Base-by-base conservation (phyloP, 2,888 invertebrate species). In the Papilio protenor region DNA sequence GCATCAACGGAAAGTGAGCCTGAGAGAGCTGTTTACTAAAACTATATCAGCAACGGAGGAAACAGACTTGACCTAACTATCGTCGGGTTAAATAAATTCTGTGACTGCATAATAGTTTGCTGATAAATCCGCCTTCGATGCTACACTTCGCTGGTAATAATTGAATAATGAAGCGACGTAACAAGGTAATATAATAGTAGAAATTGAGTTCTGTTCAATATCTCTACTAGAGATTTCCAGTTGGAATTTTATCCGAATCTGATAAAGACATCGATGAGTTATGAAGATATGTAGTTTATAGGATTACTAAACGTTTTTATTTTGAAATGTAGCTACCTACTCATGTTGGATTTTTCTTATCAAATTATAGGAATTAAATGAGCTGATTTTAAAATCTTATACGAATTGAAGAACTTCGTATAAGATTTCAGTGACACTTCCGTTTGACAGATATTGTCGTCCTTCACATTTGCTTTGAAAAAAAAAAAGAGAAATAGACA, bases 1-100 rank as follows among this genome's bases (percentile, higher is more conserved):
- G 71, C 61, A 49, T 59, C 23, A 33, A 71, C 27, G 6, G 57
- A 49, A 71, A n/a, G 47, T 59, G 18, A n/a, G 66, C 2, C 18
- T 59, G 27, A 27, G 70, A 47, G 75, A 69, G 16, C 23, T 18
- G 47, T 55, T 61, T 45, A 18, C 4, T 33, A 57, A 55, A 12
- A 55, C 12, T 45, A 55, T 75, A 47, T 45, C 40, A 66, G 59
- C 71, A 47, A 49, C 10, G n/a, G 40, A 61, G 47, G 23, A 71
- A 49, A 47, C 49, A 16, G 33, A 27, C 27, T 61, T 47, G 47
- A 70, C 76, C 57, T 59, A 52, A n/a, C 57, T 57, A 47, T 33
- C 57, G 12, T 40, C 52, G 40, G 40, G 66, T 40, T n/a, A 40
- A 66, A 40, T 40, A 40, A 33, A 12, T 6, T 55, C 21, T 61